Evolutionary conservation across 2,888 invertebrate genomes (phyloP).

Genomic region (Brachyptera putata): DNA sequence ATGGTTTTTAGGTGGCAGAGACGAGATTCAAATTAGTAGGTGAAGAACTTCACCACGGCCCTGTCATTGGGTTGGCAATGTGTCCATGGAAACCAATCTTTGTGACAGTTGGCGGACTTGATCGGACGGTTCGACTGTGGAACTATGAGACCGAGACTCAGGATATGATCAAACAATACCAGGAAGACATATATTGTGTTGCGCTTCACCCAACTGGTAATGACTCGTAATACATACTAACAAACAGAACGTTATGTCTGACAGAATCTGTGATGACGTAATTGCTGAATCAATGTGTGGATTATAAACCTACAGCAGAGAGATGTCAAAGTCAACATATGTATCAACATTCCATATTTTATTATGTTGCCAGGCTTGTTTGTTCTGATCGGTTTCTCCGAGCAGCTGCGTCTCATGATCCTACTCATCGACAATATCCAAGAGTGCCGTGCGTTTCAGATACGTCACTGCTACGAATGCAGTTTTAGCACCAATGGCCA

Average conservation of each 20-base stretch:
- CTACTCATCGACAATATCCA: conserved; percentile 82
- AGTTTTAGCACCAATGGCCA: conserved; percentile 84
- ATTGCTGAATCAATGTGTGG: too few species aligned
- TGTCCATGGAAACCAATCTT: conserved; percentile 89
- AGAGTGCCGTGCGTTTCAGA: conserved; percentile 62
- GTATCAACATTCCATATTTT: too few species aligned
- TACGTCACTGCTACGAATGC: conserved; percentile 71
- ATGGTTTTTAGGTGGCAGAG: too few species aligned
- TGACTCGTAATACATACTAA: too few species aligned
- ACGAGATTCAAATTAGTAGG: conserved; percentile 64
- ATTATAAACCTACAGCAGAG: too few species aligned
- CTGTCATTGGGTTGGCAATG: conserved; percentile 73
- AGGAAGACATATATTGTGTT: conserved; percentile 74
- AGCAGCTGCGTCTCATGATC: conserved; percentile 83
- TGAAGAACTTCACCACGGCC: conserved; percentile 72
- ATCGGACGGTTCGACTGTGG: conserved; percentile 86
- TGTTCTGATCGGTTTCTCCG: conserved; percentile 83
- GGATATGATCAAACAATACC: conserved; percentile 72
- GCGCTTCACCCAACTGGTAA: conserved; percentile 62
- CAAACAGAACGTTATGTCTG: too few species aligned
- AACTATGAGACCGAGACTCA: conserved; percentile 81
- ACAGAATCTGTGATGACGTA: too few species aligned
- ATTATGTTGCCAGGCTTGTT: conserved; percentile 64
- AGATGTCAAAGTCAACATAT: too few species aligned
- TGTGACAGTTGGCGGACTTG: conserved; percentile 72